Evolutionary conservation across 2,888 invertebrate genomes (phyloP), one percentile per base, ranked within the genome.

Genomic region (Blastobasis adustella): DNA sequence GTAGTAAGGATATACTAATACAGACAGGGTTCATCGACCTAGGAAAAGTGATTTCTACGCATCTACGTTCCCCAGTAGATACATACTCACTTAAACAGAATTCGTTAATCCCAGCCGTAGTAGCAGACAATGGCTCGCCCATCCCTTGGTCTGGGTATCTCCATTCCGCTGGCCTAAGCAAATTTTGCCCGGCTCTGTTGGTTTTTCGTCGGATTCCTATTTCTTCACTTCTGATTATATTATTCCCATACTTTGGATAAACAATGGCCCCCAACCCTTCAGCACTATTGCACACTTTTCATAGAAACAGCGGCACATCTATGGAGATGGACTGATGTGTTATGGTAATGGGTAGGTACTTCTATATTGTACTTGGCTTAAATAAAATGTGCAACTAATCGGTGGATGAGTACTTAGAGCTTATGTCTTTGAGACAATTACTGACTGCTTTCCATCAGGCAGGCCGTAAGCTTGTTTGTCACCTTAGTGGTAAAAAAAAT

Each of bases 181-280:
- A 89, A 89, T 88, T 86, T 84, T 79, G 69, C 69, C 76, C 73
- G 76, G 65, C 79, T 73, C 72, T 88, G 87, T 87, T 88, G 86
- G 74, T 85, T 88, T 88, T 88, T 87, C 82, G 77, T 62, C 73
- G 77, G 77, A 87, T 85, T 87, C 79, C 85, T 83, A 83, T 84
- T 87, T 88, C 88, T 88, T 88, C 87, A 85, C 84, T 85, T 79
- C 84, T 85, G 86, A 87, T 88, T 87, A 88, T 86, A 79, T 86
- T 86, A 88, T 87, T 42, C 86, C 79, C 75, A 86, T 88, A 87
- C 86, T 88, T 85, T 86, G 83, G 76, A 71, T 82, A 85, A 87
- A 88, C 87, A 88, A 84, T 84, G 74, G 62, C 54, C 73, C 71
- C 73, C 66, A 84, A 84, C 84, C 87, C 86, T 85, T 87, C 77